Percentiles rank a stretch among this genome's conserved stretches.
These are phyloP conservation scores for Motacilla tschutschensis DNA, from an alignment of 2,113 vertebrate genomes.

Conservation along the genomic window DNA sequence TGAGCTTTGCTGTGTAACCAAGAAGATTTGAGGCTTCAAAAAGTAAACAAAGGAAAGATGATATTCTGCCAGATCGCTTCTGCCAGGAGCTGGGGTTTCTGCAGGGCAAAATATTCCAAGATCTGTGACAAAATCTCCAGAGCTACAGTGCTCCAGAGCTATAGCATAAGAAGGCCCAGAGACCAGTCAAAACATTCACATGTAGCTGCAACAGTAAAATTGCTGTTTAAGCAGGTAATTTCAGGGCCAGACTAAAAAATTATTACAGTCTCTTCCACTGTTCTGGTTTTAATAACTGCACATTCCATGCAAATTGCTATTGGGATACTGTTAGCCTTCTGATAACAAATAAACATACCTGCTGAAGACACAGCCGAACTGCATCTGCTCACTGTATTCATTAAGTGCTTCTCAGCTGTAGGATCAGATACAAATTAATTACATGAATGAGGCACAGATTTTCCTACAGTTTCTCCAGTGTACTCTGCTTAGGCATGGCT, in stretches of 20 bases:
- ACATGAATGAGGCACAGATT: neutral
- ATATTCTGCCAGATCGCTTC: neutral
- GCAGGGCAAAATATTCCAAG: neutral
- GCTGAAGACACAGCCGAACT: neutral
- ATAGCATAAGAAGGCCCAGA: neutral
- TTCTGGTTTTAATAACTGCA: neutral
- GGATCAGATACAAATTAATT: neutral
- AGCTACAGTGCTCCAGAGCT: neutral
- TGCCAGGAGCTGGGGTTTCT: neutral
- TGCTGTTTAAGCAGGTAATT: conserved; percentile 3
- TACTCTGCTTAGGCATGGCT: neutral
- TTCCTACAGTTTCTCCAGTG: neutral
- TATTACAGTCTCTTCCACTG: neutral
- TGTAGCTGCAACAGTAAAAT: neutral
- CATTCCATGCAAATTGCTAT: neutral
- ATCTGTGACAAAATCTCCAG: neutral
- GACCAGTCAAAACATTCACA: neutral
- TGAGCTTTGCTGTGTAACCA: neutral
- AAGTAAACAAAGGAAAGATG: conserved; percentile 7
- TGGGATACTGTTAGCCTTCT: neutral
- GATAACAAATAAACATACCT: neutral
- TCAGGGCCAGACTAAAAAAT: neutral
- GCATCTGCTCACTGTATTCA: neutral
- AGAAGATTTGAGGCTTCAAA: neutral
- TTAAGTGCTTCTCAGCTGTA: neutral